Evolutionary conservation across 2,113 vertebrate genomes (phyloP), one percentile per base, ranked within the genome.

Genomic region (Phalacrocorax carbo): DNA sequence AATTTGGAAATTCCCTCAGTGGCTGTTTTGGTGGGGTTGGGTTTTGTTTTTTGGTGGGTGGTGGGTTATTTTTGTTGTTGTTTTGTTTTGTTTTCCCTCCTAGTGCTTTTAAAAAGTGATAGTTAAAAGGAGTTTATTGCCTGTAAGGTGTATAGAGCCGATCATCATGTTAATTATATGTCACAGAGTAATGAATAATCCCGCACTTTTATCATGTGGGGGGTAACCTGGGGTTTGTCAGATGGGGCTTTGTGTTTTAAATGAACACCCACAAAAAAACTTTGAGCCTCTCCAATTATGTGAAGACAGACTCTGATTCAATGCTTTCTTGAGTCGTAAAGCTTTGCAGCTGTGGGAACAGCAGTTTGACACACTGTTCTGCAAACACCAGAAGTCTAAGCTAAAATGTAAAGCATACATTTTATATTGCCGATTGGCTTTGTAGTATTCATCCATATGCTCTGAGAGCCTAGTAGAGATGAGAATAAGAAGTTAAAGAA

Each of bases 271-370:
- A n/a, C 38, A 86, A 88, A 93, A 94, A 88, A 97, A 90, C 79
- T 93, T 90, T 81, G 66, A 1, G 0, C 84, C 42, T 30, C 71
- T 96, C 85, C 75, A 83, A 75, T 96, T 93, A 91, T 82, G 88
- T 55, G 68, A 94, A 91, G 93, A 93, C 93, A 96, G 85, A 58
- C 69, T 79, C 72, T 86, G 92, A 36, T 96, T 96, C 88, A 93
- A 46, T 88, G 90, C 40, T 3, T 94, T 86, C 79, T 82, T 73
- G 77, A 93, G 79, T 71, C 88, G 75, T 86, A 92, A 96, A 93
- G 87, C 90, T 90, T 96, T 93, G 79, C 96, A 95, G 96, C 96
- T 96, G 92, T 94, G 92, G 90, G 92, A 96, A 91, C 93, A 96
- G 87, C 93, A 94, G 71, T 77, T 79, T 83, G 75, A 86, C 90